A percentile compares a stretch with the other conserved stretches of the same genome.
These are phyloP conservation scores for Platycercus adscitus DNA, from an alignment of 2,113 vertebrate species.

Conservation along the genomic window DNA sequence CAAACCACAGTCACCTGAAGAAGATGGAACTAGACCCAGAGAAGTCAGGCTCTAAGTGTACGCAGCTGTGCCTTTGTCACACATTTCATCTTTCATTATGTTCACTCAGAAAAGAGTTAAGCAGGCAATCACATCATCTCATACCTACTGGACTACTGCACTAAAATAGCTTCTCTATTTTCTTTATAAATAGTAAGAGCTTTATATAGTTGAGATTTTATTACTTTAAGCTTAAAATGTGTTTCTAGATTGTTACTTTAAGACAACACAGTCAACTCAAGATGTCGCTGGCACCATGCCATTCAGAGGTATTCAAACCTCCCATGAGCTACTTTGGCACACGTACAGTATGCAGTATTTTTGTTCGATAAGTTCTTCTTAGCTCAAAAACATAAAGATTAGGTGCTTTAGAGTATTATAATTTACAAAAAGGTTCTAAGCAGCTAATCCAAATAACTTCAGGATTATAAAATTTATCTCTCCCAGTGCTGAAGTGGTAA, in stretches of 20 bases:
- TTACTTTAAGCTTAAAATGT: background rate
- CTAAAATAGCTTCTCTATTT: background rate
- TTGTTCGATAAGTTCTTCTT: background rate
- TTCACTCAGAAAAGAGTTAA: background rate
- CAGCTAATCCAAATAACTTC: conserved; percentile 40
- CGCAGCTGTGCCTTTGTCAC: background rate
- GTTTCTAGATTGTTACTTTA: background rate
- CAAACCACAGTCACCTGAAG: background rate
- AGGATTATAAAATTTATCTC: conserved; percentile 52
- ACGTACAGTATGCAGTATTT: background rate
- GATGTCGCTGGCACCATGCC: background rate
- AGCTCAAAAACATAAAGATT: background rate
- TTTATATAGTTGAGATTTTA: background rate
- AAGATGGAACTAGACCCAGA: background rate
- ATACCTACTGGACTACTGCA: background rate
- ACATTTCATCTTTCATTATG: background rate
- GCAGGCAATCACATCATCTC: background rate
- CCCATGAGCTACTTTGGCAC: conserved; percentile 29
- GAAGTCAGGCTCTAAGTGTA: background rate
- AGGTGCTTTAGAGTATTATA: background rate
- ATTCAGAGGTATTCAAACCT: conserved; percentile 40
- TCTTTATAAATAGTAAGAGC: background rate
- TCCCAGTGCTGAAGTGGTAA: background rate
- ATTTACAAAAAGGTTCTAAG: conserved; percentile 47
- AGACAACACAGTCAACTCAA: conserved; percentile 35